Conservation (phyloP, 2,888 invertebrate genomes). For the Incurvaria masculella region DNA sequence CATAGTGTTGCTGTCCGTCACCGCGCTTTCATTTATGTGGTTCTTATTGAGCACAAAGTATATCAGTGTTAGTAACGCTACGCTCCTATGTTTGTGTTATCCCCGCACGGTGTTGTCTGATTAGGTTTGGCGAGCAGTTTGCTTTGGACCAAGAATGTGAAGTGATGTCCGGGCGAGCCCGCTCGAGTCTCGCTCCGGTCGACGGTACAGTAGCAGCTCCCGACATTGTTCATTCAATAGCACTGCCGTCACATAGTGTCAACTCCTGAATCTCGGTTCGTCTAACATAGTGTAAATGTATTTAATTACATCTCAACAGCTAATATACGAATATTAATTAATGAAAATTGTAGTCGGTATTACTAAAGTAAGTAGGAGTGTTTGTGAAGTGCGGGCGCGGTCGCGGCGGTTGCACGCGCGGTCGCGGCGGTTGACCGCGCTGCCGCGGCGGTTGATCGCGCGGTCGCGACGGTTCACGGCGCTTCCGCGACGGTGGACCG, state of each 20-base stretch:
- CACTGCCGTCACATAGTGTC: neutral
- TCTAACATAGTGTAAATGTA: neutral
- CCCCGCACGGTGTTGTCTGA: neutral
- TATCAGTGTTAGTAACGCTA: neutral
- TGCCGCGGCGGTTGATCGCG: constrained; percentile 5
- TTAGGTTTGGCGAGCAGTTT: neutral
- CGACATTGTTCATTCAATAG: neutral
- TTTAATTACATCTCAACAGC: neutral
- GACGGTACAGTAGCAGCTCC: too few relatives aligned
- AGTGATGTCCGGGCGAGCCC: too few relatives aligned
- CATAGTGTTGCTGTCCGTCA: neutral
- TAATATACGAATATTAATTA: neutral
- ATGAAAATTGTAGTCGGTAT: neutral
- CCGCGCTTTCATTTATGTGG: neutral
- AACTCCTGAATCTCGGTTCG: neutral
- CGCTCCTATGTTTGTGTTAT: neutral
- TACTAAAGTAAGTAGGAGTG: neutral
- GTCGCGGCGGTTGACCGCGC: neutral
- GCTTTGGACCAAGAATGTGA: neutral
- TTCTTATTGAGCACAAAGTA: neutral
- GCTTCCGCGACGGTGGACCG: constrained; percentile 13
- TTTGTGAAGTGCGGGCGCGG: neutral
- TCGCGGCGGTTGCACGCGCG: neutral
- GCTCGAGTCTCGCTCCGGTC: neutral
- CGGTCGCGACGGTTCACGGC: constrained; percentile 15